These are phyloP conservation scores for Zaprionus africanus DNA, from an alignment of 1,140 invertebrate species.

Conservation along the genomic window DNA sequence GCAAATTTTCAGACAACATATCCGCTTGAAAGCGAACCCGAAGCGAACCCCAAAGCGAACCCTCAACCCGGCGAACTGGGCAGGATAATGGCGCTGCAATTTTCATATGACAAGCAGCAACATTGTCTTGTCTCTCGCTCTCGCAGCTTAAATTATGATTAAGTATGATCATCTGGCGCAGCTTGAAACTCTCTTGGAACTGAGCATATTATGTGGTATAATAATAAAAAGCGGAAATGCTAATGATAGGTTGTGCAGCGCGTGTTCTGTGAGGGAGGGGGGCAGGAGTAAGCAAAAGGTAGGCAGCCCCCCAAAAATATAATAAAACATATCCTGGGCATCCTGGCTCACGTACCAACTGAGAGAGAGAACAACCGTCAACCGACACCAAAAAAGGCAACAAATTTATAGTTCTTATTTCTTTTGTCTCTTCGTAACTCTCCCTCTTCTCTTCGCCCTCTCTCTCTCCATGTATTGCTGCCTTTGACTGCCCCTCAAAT, in stretches of 20 bases:
- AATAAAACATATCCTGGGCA: slow-evolving; percentile 54
- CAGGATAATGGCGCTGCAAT: slow-evolving; percentile 61
- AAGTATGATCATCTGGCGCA: slow-evolving; percentile 79
- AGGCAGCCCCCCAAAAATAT: slow-evolving; percentile 18
- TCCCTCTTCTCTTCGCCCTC: background rate
- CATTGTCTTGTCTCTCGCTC: slow-evolving; percentile 23
- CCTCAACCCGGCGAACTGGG: background rate
- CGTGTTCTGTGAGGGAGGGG: slow-evolving; percentile 34
- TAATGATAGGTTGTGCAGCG: slow-evolving; percentile 75
- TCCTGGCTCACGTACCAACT: slow-evolving; percentile 55
- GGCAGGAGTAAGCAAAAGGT: background rate
- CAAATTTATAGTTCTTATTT: slow-evolving; percentile 75
- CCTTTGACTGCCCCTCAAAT: slow-evolving; percentile 52
- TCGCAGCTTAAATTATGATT: slow-evolving; percentile 79
- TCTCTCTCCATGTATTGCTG: background rate
- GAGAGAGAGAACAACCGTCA: background rate
- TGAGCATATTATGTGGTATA: slow-evolving; percentile 49
- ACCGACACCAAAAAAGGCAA: slow-evolving; percentile 31
- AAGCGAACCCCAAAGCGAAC: slow-evolving; percentile 6
- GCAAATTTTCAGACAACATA: slow-evolving; percentile 73
- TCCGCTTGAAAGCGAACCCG: slow-evolving; percentile 48
- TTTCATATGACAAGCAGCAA: slow-evolving; percentile 75
- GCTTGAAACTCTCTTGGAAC: slow-evolving; percentile 28
- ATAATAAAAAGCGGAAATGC: slow-evolving; percentile 84
- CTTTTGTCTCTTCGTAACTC: slow-evolving; percentile 22